Evolutionary conservation across 2,888 invertebrate genomes (phyloP), one percentile per base, ranked within the genome.

Genomic region (Tigriopus californicus): DNA sequence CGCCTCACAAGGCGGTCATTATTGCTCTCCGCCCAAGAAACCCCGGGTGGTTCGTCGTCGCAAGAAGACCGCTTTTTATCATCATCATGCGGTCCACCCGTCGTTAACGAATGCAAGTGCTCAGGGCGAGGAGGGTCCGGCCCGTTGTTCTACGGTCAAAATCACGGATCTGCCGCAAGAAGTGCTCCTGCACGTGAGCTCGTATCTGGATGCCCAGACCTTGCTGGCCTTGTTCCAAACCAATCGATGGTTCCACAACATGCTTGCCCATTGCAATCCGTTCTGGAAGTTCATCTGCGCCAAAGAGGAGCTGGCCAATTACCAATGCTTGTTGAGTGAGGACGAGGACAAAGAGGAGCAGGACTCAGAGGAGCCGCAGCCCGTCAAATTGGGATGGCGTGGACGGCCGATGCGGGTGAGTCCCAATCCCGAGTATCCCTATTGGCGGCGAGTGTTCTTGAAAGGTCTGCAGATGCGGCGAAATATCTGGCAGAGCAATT

Each of bases 401-500:
- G 44, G 44, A 10, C n/a, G 18, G 3, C 44, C 44, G 4, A 44
- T 44, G 44, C 44, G 44, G 5, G 10, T 44, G 4, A 4, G 44
- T 5, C 51, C 51, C 22, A 15, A 24, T 12, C n/a, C 22, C 40
- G 41, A 54, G n/a, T 54, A 25, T 20, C 33, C 24, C 5, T 20
- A 15, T 15, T 54, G 41, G 25, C 18, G 54, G 5, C 22, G 40
- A 12, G 18, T 54, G 13, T 54, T 33, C 24, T 40, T 40, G 41
- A 13, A 20, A 13, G 54, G 54, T 15, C 15, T 54, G 25, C 40
- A 54, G 10, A 54, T 54, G 54, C 54, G 54, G 4, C 33, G 54
- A 5, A 54, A 54, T 12, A 41, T 54, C 40, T n/a, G 24, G n/a
- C 13, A 13, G 33, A 18, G 40, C 8, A 54, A 54, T 11, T 56